Percentiles rank a stretch among this genome's conserved stretches.
Evolutionary conservation across 2,888 invertebrate genomes (phyloP).

Genomic region (Onthophagus sagittarius): DNA sequence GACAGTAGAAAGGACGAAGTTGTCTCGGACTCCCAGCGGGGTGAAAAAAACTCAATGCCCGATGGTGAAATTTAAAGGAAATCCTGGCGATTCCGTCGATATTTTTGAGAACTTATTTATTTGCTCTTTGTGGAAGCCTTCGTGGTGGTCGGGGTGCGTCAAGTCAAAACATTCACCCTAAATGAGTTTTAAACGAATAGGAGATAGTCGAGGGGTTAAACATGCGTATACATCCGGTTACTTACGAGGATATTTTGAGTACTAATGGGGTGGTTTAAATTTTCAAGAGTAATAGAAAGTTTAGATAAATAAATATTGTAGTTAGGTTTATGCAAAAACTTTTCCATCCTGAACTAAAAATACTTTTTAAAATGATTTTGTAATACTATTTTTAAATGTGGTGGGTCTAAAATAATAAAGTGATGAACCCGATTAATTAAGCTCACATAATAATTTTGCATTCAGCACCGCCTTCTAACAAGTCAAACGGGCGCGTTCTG

Average conservation of each 20-base stretch:
- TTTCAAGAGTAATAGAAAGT: neutral
- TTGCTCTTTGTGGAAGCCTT: constrained; percentile 21
- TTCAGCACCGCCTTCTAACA: neutral
- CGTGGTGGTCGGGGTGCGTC: constrained; percentile 21
- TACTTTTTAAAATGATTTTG: too few relatives aligned
- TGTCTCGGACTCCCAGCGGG: constrained; percentile 13
- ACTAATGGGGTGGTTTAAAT: neutral
- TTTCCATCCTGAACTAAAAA: too few relatives aligned
- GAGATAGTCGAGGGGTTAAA: constrained; percentile 1
- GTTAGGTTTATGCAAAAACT: too few relatives aligned
- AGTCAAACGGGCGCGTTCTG: neutral
- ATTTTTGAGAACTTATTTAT: constrained; percentile 19
- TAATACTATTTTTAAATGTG: neutral
- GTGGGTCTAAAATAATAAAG: neutral
- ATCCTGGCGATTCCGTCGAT: neutral
- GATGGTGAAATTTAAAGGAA: constrained; percentile 5
- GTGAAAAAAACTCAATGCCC: constrained; percentile 11
- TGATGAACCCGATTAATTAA: neutral
- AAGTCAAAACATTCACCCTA: constrained; percentile 24
- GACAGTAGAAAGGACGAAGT: constrained; percentile 16
- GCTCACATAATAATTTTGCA: neutral
- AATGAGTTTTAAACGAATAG: constrained; percentile 2
- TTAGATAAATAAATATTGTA: neutral
- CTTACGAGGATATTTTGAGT: constrained; percentile 1
- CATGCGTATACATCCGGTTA: constrained; percentile 6